These are phyloP conservation scores for Myotis findleyi DNA, from an alignment of 2,797 vertebrate species.

Conservation along the genomic window DNA sequence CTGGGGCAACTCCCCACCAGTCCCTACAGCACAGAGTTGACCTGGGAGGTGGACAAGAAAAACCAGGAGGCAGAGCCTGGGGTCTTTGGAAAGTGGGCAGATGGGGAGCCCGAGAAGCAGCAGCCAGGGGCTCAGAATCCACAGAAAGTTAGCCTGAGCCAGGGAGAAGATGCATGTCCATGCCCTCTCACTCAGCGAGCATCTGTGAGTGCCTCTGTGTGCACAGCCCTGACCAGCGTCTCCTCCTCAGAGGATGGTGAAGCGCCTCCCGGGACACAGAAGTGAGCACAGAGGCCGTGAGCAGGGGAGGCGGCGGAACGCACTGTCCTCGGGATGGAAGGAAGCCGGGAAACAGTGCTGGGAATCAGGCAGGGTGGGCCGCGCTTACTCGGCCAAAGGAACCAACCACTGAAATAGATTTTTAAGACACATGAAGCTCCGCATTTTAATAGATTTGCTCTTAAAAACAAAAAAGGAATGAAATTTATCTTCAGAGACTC, in stretches of 20 bases:
- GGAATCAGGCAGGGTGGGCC: not conserved
- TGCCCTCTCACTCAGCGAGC: not conserved
- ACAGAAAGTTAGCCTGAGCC: not conserved
- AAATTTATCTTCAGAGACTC: slow-evolving; percentile 54
- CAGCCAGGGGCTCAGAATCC: accelerated
- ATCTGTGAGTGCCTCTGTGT: accelerated
- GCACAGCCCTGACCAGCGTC: not conserved
- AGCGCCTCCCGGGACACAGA: not conserved
- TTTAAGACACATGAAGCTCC: not conserved
- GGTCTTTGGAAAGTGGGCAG: not conserved
- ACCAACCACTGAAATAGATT: not conserved
- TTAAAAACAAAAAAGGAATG: not conserved
- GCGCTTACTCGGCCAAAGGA: not conserved
- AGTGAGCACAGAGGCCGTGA: not conserved
- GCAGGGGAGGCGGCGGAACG: not conserved
- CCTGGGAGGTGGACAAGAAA: not conserved
- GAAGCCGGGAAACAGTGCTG: not conserved
- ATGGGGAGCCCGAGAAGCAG: accelerated
- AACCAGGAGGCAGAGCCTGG: not conserved
- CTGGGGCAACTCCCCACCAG: accelerated
- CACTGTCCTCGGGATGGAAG: not conserved
- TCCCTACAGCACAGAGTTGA: accelerated
- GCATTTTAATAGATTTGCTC: not conserved
- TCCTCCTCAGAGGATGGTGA: not conserved
- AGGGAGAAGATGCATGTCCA: accelerated